phyloP scores from a whole-genome alignment of 2,888 invertebrate species.

The Tholera decimalis region DNA sequence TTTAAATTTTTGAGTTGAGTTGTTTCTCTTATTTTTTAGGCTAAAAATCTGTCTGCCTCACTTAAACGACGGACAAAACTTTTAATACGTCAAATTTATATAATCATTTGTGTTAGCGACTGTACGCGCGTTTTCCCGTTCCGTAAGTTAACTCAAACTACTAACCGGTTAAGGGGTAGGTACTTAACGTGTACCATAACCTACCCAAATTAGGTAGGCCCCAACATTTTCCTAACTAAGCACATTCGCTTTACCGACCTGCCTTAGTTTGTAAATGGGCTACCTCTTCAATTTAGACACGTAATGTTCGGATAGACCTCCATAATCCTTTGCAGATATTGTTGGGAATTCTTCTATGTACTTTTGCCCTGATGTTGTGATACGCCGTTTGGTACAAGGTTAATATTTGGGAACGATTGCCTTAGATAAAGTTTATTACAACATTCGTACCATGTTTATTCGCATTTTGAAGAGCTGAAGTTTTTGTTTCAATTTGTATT shows the following conservation, averaged over 20 bases:
- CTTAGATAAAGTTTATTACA: slow-evolving; percentile 42
- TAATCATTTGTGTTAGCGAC: slow-evolving; percentile 51
- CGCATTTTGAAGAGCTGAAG: slow-evolving; percentile 28
- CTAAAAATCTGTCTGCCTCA: neutral
- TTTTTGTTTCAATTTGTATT: slow-evolving; percentile 38
- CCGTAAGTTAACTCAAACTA: slow-evolving; percentile 55
- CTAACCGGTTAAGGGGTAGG: slow-evolving; percentile 55
- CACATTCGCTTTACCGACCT: slow-evolving; percentile 63
- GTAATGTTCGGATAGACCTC: slow-evolving; percentile 64
- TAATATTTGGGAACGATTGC: slow-evolving; percentile 47
- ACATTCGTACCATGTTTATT: slow-evolving; percentile 45
- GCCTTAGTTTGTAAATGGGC: slow-evolving; percentile 57
- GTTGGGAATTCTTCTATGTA: slow-evolving; percentile 60
- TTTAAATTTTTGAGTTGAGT: neutral
- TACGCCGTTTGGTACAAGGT: slow-evolving; percentile 51
- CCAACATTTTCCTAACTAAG: slow-evolving; percentile 63
- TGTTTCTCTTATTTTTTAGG: neutral
- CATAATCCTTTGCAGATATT: slow-evolving; percentile 64
- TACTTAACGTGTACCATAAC: slow-evolving; percentile 66
- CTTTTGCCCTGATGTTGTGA: slow-evolving; percentile 52
- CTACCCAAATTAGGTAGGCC: slow-evolving; percentile 63
- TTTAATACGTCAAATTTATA: slow-evolving; percentile 28
- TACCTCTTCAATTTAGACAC: slow-evolving; percentile 64
- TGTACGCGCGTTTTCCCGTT: slow-evolving; percentile 58
- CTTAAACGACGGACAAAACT: slow-evolving; percentile 18